Percentiles rank a stretch among this genome's conserved stretches.
These are phyloP conservation scores for Sparidentex hasta DNA, from an alignment of 2,797 vertebrate genomes.

Conservation along the genomic window DNA sequence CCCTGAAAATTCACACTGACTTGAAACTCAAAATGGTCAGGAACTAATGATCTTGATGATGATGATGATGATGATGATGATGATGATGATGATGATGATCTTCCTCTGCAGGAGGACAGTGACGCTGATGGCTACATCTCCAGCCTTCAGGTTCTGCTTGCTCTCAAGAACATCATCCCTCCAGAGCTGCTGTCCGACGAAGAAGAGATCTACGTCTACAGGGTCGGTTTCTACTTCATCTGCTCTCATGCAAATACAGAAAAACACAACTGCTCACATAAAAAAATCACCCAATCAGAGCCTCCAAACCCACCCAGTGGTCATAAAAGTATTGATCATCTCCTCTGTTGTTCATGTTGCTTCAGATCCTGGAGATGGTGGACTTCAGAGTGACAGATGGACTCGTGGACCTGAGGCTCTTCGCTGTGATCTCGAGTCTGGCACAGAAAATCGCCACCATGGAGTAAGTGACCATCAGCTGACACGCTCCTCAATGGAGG, in stretches of 20 bases:
- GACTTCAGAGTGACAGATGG: constrained; percentile 96
- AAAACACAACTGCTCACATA: neutral
- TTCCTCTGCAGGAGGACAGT: constrained; percentile 78
- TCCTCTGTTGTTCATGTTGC: constrained; percentile 37
- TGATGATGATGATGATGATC: neutral
- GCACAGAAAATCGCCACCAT: constrained; percentile 93
- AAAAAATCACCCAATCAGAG: too few relatives aligned
- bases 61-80: neutral
- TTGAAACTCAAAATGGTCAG: neutral
- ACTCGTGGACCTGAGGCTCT: constrained; percentile 93
- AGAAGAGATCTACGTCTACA: constrained; percentile 88
- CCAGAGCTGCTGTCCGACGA: constrained; percentile 83
- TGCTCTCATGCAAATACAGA: neutral
- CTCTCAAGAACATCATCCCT: constrained; percentile 83
- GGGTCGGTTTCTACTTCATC: constrained; percentile 41
- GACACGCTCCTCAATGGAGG: constrained; percentile 36
- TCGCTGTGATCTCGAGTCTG: constrained; percentile 93
- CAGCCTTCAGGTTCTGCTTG: constrained; percentile 83
- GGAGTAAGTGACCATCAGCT: constrained; percentile 87
- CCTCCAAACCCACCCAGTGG: too few relatives aligned
- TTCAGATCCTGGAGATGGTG: constrained; percentile 94
- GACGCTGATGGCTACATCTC: constrained; percentile 85
- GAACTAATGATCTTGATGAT: neutral
- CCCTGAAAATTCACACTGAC: neutral
- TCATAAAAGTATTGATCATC: too few relatives aligned